Evolutionary conservation across 2,888 invertebrate species (phyloP).

Genomic region (Platerodrilus igneus): DNA sequence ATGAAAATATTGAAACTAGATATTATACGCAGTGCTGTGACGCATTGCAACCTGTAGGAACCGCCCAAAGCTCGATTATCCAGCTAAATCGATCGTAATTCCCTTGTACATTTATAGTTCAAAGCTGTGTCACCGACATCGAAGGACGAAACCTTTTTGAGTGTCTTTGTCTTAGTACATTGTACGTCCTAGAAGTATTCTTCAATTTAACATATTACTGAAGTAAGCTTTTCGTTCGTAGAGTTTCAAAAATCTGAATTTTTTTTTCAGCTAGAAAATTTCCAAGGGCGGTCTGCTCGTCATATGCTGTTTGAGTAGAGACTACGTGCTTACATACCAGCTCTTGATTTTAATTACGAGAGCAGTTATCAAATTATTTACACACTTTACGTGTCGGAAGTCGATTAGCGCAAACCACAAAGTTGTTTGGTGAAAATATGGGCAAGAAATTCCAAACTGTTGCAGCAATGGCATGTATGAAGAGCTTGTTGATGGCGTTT

Average conservation of each 20-base stretch:
- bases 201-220: background rate
- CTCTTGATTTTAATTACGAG: no score
- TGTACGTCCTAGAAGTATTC: background rate
- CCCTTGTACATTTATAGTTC: no score
- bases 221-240: background rate
- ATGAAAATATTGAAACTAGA: no score
- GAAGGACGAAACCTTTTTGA: no score
- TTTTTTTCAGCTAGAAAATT: no score
- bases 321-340: no score
- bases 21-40: slow-evolving; percentile 7
- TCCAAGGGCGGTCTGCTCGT: no score
- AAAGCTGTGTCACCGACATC: no score
- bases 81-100: slow-evolving; percentile 10
- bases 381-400: slow-evolving; percentile 12
- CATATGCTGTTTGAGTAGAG: no score
- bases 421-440: slow-evolving; percentile 47
- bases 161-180: no score
- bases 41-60: slow-evolving; percentile 19
- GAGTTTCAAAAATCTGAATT: no score
- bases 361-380: slow-evolving; percentile 5
- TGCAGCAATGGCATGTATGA: slow-evolving; percentile 72
- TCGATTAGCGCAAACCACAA: slow-evolving; percentile 7
- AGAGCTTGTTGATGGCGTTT: slow-evolving; percentile 72
- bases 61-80: slow-evolving; percentile 8
- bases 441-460: slow-evolving; percentile 68